These are phyloP conservation scores for Druceiella hillmani DNA, from an alignment of 2,888 invertebrate species.

Conservation along the genomic window DNA sequence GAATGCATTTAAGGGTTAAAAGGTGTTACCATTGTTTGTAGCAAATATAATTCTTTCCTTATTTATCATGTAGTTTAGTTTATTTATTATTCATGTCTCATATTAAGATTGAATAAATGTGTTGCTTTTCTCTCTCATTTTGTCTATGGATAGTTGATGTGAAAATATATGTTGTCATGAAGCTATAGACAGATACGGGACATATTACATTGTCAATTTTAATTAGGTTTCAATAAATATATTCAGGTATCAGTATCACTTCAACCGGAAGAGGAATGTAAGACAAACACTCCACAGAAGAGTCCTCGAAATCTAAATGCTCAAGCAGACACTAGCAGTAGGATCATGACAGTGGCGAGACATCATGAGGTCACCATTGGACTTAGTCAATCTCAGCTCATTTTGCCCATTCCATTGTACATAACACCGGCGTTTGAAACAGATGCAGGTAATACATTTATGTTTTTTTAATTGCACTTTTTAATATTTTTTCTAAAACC, in stretches of 20 bases:
- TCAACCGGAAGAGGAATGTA: constrained; percentile 81
- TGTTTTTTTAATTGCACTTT: constrained; percentile 9
- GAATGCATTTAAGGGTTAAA: no score
- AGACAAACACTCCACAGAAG: constrained; percentile 40
- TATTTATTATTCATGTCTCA: no score
- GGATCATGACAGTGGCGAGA: constrained; percentile 75
- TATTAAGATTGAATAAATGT: no score
- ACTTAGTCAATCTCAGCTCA: constrained; percentile 79
- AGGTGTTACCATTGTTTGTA: no score
- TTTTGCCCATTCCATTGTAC: constrained; percentile 90
- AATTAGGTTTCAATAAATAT: no score
- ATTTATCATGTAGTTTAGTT: no score
- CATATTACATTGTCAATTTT: no score
- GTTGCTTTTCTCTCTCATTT: no score
- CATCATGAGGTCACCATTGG: constrained; percentile 93
- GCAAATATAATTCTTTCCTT: no score
- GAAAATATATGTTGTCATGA: no score
- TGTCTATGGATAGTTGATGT: no score
- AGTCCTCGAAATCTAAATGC: constrained; percentile 28
- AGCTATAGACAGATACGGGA: no score
- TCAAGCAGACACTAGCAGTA: constrained; percentile 47
- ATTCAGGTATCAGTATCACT: constrained; percentile 78
- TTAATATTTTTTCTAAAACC: constrained; percentile 2
- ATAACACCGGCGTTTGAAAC: constrained; percentile 95
- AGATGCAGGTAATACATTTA: constrained; percentile 60